phyloP scores from a whole-genome alignment of 2,113 vertebrate species.

The Aphyosemion australe region DNA sequence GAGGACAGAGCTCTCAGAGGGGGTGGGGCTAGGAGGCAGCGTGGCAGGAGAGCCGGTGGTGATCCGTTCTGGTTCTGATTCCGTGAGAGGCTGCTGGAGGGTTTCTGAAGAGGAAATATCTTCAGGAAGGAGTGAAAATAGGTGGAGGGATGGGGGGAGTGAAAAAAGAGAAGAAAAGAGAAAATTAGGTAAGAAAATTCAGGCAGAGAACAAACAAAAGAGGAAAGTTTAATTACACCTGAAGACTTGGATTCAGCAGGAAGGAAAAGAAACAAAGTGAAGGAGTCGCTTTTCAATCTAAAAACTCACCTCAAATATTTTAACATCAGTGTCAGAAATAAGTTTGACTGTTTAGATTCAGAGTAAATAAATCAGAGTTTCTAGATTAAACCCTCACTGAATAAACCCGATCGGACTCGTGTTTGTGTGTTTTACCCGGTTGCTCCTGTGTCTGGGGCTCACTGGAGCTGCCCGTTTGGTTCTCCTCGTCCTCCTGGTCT shows the following conservation, averaged over 20 bases:
- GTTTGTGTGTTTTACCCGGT: slow-evolving; percentile 19
- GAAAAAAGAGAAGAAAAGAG: neutral
- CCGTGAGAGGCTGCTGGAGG: slow-evolving; percentile 7
- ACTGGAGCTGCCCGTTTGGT: neutral
- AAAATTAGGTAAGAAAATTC: neutral
- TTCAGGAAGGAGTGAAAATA: neutral
- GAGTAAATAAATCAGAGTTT: too few species aligned
- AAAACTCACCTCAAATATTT: too few species aligned
- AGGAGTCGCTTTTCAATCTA: too few species aligned
- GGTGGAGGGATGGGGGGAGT: neutral
- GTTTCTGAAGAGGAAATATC: slow-evolving; percentile 8
- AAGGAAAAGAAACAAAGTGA: too few species aligned
- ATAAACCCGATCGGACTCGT: too few species aligned
- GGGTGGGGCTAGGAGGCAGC: neutral
- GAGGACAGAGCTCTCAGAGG: too few species aligned
- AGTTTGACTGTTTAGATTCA: too few species aligned
- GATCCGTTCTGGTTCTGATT: slow-evolving; percentile 38
- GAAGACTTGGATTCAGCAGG: too few species aligned
- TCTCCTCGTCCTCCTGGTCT: slow-evolving; percentile 9
- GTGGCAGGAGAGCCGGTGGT: neutral
- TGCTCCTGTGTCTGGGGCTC: slow-evolving; percentile 29
- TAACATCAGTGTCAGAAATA: too few species aligned
- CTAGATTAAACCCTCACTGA: too few species aligned
- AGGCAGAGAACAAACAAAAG: too few species aligned
- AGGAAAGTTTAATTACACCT: too few species aligned